Conservation (phyloP, 1,140 invertebrate species). For the Centruroides sculpturatus region DNA sequence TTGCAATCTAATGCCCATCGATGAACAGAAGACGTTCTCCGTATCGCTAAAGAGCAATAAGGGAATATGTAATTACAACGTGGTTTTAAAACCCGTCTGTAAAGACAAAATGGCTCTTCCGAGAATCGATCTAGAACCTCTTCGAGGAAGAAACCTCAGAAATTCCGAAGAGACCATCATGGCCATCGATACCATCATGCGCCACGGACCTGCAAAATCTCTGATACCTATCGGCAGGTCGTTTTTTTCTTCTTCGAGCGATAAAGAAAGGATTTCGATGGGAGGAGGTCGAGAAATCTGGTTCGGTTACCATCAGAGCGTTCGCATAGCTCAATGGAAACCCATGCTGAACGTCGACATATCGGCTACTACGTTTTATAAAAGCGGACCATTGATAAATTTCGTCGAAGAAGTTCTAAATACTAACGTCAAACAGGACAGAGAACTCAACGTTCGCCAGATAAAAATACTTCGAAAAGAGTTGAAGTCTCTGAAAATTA, state of each 20-base stretch:
- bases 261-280: neutral
- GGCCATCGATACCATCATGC: slow-evolving; percentile 11
- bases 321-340: slow-evolving; percentile 12
- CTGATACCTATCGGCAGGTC: slow-evolving; percentile 12
- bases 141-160: too few relatives aligned
- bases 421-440: neutral
- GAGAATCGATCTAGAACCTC: too few relatives aligned
- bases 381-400: slow-evolving; percentile 1
- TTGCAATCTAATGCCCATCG: too few relatives aligned
- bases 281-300: slow-evolving; percentile 11
- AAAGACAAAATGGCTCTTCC: too few relatives aligned
- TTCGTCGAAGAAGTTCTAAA: slow-evolving; percentile 5
- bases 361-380: slow-evolving; percentile 10
- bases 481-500: slow-evolving; percentile 13
- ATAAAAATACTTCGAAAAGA: slow-evolving; percentile 6
- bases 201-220: slow-evolving; percentile 5
- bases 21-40: too few relatives aligned
- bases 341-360: slow-evolving; percentile 13
- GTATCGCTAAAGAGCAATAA: too few relatives aligned
- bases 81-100: too few relatives aligned
- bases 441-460: slow-evolving; percentile 1
- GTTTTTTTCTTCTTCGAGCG: slow-evolving; percentile 7
- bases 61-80: too few relatives aligned
- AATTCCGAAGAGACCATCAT: too few relatives aligned
- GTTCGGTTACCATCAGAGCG: slow-evolving; percentile 15